phyloP scores from a whole-genome alignment of 92 coral and sea anemone species.

The Pocillopora meandrina region DNA sequence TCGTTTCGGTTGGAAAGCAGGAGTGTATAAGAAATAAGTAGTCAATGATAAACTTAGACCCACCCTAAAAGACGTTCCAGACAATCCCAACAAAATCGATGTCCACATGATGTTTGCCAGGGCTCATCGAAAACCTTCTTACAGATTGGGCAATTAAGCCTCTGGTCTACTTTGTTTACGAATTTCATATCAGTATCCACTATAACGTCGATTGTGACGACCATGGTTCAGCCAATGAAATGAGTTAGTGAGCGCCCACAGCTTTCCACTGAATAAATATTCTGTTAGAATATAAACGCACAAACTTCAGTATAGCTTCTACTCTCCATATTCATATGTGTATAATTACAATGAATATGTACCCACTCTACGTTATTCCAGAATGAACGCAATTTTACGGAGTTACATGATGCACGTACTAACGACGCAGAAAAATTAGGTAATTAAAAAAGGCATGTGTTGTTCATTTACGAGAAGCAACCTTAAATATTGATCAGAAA shows the following conservation, averaged over 20 bases:
- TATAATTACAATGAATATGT: no score
- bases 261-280: not conserved
- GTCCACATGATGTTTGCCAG: slow-evolving; percentile 45
- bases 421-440: no score
- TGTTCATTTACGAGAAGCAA: no score
- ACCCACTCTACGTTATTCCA: no score
- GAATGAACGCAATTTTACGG: no score
- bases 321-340: no score
- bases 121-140: slow-evolving; percentile 23
- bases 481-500: no score
- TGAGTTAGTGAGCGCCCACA: no score
- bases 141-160: slow-evolving; percentile 38
- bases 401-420: no score
- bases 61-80: slow-evolving; percentile 15
- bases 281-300: not conserved
- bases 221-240: not conserved
- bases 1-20: no score
- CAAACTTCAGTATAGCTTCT: not conserved
- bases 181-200: not conserved
- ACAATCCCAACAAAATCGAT: slow-evolving; percentile 27
- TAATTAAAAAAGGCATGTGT: no score
- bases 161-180: slow-evolving; percentile 2
- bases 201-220: not conserved
- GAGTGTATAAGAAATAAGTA: not conserved
- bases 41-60: not conserved